Percentiles rank a stretch among this genome's conserved stretches.
phyloP scores from a whole-genome alignment of 2,888 invertebrate species.

The Anodontia alba region DNA sequence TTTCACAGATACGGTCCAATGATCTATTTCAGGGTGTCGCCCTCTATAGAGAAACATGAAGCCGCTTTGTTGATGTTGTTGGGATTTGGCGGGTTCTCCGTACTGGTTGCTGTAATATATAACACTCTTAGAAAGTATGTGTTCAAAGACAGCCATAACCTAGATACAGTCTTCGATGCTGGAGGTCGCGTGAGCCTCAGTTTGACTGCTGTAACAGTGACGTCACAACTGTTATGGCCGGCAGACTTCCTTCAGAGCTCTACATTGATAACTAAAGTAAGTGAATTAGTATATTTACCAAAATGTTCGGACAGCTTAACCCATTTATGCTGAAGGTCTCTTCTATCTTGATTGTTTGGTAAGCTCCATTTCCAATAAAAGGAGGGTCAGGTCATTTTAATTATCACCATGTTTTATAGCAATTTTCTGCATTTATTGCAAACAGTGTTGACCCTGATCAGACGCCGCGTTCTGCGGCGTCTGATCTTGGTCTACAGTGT shows the following conservation, averaged over 20 bases:
- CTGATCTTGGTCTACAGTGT: no score
- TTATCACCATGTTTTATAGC: no score
- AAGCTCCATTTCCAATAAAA: no score
- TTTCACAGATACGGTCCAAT: no score
- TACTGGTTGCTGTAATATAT: slow-evolving; percentile 69
- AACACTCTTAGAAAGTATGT: slow-evolving; percentile 70
- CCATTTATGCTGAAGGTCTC: no score
- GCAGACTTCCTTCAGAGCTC: slow-evolving; percentile 74
- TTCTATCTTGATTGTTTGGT: no score
- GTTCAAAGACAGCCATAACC: slow-evolving; percentile 70
- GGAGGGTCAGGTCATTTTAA: no score
- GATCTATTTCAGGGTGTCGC: slow-evolving; percentile 45
- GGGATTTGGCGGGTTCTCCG: slow-evolving; percentile 75
- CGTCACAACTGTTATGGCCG: slow-evolving; percentile 76
- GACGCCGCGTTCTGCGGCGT: no score
- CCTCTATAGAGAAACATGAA: slow-evolving; percentile 66
- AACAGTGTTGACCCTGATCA: no score
- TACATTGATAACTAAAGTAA: slow-evolving; percentile 70
- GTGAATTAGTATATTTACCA: no score
- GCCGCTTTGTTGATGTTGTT: slow-evolving; percentile 68
- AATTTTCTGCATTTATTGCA: no score
- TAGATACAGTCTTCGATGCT: slow-evolving; percentile 78
- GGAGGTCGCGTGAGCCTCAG: slow-evolving; percentile 73
- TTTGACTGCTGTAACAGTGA: slow-evolving; percentile 75
- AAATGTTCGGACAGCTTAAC: no score